A percentile compares a stretch with the other conserved stretches of the same genome.
Conservation (phyloP, 1,140 invertebrate genomes). For the Danaus plexippus region DNA sequence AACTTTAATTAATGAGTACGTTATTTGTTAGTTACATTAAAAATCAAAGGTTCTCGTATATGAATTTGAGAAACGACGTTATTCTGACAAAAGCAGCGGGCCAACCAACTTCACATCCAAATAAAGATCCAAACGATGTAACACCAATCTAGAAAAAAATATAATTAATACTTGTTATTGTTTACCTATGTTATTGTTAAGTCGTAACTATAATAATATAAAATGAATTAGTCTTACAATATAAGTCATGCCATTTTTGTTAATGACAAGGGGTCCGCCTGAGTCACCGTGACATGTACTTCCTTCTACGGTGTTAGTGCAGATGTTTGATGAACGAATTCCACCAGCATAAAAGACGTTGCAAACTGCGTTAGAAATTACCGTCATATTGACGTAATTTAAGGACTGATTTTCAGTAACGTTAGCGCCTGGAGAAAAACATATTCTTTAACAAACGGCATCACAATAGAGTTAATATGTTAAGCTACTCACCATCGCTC, state of each 20-base stretch:
- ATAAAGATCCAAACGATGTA: conserved; percentile 64
- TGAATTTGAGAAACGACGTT: conserved; percentile 55
- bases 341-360: conserved; percentile 11
- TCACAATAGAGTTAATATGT: no score
- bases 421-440: conserved; percentile 12
- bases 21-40: no score
- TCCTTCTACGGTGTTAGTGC: conserved; percentile 28
- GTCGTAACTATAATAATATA: conserved; percentile 2
- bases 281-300: conserved; percentile 32
- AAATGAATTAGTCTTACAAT: conserved; percentile 19
- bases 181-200: no score
- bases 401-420: conserved; percentile 24
- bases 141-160: conserved; percentile 50
- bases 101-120: conserved; percentile 59
- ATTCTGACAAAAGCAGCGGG: conserved; percentile 61
- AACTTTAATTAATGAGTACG: no score
- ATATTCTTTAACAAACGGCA: no score
- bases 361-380: conserved; percentile 32
- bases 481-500: conserved; percentile 7
- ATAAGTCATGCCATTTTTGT: conserved; percentile 13
- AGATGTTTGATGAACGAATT: conserved; percentile 25
- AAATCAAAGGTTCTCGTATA: conserved; percentile 34
- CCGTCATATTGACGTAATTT: conserved; percentile 24
- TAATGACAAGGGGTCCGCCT: conserved; percentile 30
- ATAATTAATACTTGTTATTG: background rate